Percentiles rank a stretch among this genome's conserved stretches.
These are phyloP conservation scores for Julus scanicus DNA, from an alignment of 2,888 invertebrate species.

Conservation along the genomic window DNA sequence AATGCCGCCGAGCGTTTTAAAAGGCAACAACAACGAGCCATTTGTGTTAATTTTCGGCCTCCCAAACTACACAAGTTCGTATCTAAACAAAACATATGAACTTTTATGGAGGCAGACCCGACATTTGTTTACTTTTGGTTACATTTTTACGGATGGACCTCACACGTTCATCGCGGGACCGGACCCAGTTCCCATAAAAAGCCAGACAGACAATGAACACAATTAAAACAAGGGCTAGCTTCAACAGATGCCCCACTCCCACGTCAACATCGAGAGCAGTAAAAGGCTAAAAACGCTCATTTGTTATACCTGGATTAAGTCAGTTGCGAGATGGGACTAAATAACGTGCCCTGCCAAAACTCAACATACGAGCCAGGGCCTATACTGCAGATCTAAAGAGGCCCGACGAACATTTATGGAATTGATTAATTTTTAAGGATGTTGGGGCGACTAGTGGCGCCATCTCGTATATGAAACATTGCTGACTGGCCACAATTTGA, in stretches of 20 bases:
- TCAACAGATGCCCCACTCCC: slow-evolving; percentile 22
- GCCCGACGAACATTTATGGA: too few species aligned
- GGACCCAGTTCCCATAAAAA: slow-evolving; percentile 37
- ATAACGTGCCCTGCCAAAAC: slow-evolving; percentile 6
- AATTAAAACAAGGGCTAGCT: slow-evolving; percentile 23
- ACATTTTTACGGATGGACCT: slow-evolving; percentile 50
- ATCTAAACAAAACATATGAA: slow-evolving; percentile 52
- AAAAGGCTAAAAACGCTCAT: neutral
- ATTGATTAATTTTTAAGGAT: too few species aligned
- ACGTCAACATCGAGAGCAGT: slow-evolving; percentile 2
- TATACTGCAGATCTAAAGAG: neutral
- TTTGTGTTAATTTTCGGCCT: slow-evolving; percentile 30
- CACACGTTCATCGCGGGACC: slow-evolving; percentile 51
- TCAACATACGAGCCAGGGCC: neutral
- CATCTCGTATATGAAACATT: too few species aligned
- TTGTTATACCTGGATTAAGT: slow-evolving; percentile 22
- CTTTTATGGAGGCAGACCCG: slow-evolving; percentile 53
- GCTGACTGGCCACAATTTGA: too few species aligned
- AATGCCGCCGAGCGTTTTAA: slow-evolving; percentile 45
- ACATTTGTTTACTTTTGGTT: slow-evolving; percentile 54
- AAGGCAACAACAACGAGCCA: slow-evolving; percentile 37
- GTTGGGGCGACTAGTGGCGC: too few species aligned
- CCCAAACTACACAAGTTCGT: slow-evolving; percentile 46
- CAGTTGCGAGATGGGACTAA: neutral
- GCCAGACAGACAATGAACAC: neutral